phyloP scores from a whole-genome alignment of 2,797 vertebrate genomes.

The Cryptoblepharus egeriae region DNA sequence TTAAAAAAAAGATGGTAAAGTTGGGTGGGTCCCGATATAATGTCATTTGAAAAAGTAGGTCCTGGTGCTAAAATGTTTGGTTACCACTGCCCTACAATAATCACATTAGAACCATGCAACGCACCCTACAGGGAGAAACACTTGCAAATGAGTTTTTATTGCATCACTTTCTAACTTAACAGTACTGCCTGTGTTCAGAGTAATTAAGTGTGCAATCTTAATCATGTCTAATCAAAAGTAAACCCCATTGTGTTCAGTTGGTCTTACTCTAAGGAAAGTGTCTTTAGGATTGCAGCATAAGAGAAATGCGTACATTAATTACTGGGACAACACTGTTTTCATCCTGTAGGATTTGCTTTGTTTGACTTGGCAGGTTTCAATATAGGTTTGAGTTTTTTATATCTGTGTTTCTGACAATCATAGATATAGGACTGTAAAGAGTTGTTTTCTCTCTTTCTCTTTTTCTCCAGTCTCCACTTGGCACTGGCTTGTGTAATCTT shows the following conservation, averaged over 20 bases:
- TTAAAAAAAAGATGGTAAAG: too few species aligned
- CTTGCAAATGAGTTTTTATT: slow-evolving; percentile 25
- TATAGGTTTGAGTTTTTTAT: slow-evolving; percentile 17
- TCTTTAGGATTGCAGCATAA: too few species aligned
- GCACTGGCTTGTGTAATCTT: slow-evolving; percentile 23
- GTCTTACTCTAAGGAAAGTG: too few species aligned
- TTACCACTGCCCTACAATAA: background rate
- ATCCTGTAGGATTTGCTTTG: slow-evolving; percentile 3
- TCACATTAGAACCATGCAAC: background rate
- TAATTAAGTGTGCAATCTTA: too few species aligned
- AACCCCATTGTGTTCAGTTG: too few species aligned
- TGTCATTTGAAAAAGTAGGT: too few species aligned
- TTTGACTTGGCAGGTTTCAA: slow-evolving; percentile 35
- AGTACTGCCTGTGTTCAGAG: slow-evolving; percentile 9
- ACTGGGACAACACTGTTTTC: slow-evolving; percentile 22
- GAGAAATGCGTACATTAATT: slow-evolving; percentile 22
- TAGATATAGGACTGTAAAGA: background rate
- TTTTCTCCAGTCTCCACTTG: background rate
- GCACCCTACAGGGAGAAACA: background rate
- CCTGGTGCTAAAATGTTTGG: too few species aligned
- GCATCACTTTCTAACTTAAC: slow-evolving; percentile 1
- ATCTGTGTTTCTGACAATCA: background rate
- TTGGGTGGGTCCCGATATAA: too few species aligned
- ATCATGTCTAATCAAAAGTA: too few species aligned
- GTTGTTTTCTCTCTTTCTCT: background rate